Evolutionary conservation across 2,113 vertebrate species (phyloP), one percentile per base, ranked within the genome.

Genomic region (Cyanoliseus patagonus): DNA sequence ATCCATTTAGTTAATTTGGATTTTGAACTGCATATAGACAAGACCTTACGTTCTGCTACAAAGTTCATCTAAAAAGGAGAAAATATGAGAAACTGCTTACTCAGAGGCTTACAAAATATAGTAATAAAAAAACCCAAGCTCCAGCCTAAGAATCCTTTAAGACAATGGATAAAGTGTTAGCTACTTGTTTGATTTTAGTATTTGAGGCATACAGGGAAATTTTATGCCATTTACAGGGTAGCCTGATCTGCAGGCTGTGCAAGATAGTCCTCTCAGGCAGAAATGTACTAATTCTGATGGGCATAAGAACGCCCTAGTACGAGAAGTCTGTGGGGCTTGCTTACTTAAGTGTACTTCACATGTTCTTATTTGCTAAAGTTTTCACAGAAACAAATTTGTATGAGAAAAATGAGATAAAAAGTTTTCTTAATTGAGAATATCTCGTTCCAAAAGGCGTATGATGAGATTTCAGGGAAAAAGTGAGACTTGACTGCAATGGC

Each of bases 1-100:
- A 86, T 44, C 4, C 18, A 91, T 78, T 91, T 89, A 81, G 27
- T 59, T 81, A 91, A 86, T 81, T 95, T 89, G 64, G 22, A 49
- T 33, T 41, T 92, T 70, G 61, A 91, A 44, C 16, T 61, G 3
- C 1, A 1, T 39, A 6, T 77, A 42, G 44, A 73, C 27, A 77
- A 62, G 53, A 47, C 25, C 6, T 70, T 73, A 31, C 2, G 4
- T 70, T 81, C 41, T 70, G 22, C 20, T 57, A 30, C 46, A 59
- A 77, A 70, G 9, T 66, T 80, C n/a, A 66, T 5, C 27, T 57
- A 25, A 77, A 70, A 83, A 76, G 35, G 17, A 73, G 46, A 75
- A 93, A 89, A 84, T 18, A 51, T 6, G 11, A 78, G 15, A 91
- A 86, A 62, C 23, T 81, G 0, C 30, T 90, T 86, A 42, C 49